These are phyloP conservation scores for Epinephelus fuscoguttatus DNA, from an alignment of 2,113 vertebrate species.

Conservation along the genomic window DNA sequence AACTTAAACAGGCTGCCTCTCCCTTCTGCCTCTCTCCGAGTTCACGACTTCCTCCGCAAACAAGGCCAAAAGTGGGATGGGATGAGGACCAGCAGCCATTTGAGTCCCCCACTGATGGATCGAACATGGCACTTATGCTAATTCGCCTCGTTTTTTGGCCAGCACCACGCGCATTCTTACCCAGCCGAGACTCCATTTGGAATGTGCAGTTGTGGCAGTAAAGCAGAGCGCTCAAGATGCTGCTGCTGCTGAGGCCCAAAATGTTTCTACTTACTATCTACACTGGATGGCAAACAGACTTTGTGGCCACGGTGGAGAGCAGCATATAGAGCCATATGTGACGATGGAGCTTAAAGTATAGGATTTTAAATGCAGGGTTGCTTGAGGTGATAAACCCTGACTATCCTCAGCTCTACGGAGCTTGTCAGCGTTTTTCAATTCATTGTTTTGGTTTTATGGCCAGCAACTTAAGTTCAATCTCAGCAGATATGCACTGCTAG, in stretches of 20 bases:
- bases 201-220: constrained; percentile 80
- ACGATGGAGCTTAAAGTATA: neutral
- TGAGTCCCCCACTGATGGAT: constrained; percentile 87
- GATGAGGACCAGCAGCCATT: constrained; percentile 87
- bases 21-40: constrained; percentile 80
- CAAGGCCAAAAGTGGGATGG: constrained; percentile 82
- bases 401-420: no score
- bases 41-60: constrained; percentile 89
- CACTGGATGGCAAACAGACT: constrained; percentile 46
- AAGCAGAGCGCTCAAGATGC: constrained; percentile 47
- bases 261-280: constrained; percentile 17
- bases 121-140: constrained; percentile 93
- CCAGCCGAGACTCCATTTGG: constrained; percentile 69
- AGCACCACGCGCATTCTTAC: constrained; percentile 62
- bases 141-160: constrained; percentile 86
- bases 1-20: constrained; percentile 89
- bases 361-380: neutral
- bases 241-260: constrained; percentile 32
- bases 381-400: neutral
- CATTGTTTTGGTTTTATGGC: neutral
- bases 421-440: neutral
- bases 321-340: neutral
- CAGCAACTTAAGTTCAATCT: neutral
- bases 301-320: constrained; percentile 6
- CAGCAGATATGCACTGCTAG: no score